These are phyloP conservation scores for Clarias gariepinus DNA, from an alignment of 2,113 vertebrate species.

Conservation along the genomic window DNA sequence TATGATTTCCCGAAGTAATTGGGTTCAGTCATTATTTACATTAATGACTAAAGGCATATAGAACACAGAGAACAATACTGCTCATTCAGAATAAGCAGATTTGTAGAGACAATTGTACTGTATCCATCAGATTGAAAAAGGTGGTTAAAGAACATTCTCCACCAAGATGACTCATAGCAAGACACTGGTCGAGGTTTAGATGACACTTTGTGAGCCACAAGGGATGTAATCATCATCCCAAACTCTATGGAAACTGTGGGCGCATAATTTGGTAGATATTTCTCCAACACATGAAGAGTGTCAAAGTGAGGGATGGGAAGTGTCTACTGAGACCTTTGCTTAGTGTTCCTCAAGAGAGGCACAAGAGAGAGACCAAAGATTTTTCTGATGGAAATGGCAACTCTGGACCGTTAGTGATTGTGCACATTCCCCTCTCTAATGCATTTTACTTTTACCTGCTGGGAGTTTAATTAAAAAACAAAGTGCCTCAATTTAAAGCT, in stretches of 20 bases:
- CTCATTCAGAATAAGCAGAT: conserved; percentile 54
- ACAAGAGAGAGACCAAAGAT: conserved; percentile 48
- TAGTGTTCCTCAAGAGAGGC: conserved; percentile 36
- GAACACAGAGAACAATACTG: conserved; percentile 57
- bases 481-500: conserved; percentile 99
- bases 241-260: conserved; percentile 36
- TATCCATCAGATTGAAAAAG: conserved; percentile 47
- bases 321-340: conserved; percentile 42
- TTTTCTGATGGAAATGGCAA: conserved; percentile 70
- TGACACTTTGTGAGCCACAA: conserved; percentile 34
- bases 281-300: conserved; percentile 22
- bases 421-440: conserved; percentile 93
- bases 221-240: conserved; percentile 32
- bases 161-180: conserved; percentile 36
- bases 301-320: conserved; percentile 38
- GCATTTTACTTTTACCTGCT: conserved; percentile 99
- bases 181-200: conserved; percentile 11
- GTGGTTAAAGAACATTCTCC: conserved; percentile 56
- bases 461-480: conserved; percentile 99
- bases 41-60: conserved; percentile 59
- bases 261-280: conserved; percentile 47
- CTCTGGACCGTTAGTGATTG: conserved; percentile 89
- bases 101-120: conserved; percentile 52
- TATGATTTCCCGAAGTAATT: conserved; percentile 26
- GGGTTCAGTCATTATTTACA: conserved; percentile 9